Conservation (phyloP, 1,140 invertebrate species). For the Gonatopus flavifemur region DNA sequence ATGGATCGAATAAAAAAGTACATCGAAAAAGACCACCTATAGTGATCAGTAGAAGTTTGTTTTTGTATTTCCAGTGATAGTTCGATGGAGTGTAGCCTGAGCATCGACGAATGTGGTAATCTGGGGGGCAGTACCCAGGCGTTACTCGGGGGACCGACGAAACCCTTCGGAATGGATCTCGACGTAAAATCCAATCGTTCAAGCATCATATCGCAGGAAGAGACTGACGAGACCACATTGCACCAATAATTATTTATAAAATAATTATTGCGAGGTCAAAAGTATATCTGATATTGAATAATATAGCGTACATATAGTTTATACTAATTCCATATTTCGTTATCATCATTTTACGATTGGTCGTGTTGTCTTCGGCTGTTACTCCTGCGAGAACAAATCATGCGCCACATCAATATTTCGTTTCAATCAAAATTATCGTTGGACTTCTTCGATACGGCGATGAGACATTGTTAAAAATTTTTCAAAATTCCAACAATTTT, state of each 20-base stretch:
- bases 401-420: no score
- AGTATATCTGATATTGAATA: no score
- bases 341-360: no score
- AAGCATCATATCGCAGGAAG: slow-evolving; percentile 60
- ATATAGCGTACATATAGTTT: no score
- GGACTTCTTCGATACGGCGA: no score
- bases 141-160: slow-evolving; percentile 38
- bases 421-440: no score
- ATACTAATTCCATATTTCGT: no score
- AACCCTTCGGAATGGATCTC: slow-evolving; percentile 61
- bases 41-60: slow-evolving; percentile 54
- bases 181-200: slow-evolving; percentile 61
- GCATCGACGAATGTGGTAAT: slow-evolving; percentile 34
- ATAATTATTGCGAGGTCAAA: no score
- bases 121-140: slow-evolving; percentile 30
- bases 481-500: no score
- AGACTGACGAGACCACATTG: slow-evolving; percentile 41
- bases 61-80: slow-evolving; percentile 61
- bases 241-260: slow-evolving; percentile 29
- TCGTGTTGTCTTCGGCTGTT: no score
- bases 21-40: slow-evolving; percentile 27
- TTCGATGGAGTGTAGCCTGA: slow-evolving; percentile 53
- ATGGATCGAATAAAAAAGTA: slow-evolving; percentile 16
- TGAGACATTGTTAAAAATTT: no score
- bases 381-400: no score